These are phyloP conservation scores for Itoplectis maculator DNA, from an alignment of 2,888 invertebrate species.

Conservation along the genomic window DNA sequence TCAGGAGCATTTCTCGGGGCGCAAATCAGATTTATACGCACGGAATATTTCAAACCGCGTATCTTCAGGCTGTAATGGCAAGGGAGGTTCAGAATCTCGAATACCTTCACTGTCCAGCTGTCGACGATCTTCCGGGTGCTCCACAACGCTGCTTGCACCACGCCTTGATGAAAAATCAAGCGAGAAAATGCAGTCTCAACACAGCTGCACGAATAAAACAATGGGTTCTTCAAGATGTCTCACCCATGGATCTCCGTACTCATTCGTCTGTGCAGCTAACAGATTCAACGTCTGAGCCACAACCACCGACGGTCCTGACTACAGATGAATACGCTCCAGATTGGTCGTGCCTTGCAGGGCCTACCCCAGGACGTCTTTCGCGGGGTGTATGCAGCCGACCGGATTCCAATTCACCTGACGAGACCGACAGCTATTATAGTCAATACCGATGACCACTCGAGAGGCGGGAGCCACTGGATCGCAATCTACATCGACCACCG, in stretches of 20 bases:
- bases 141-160: neutral
- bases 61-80: neutral
- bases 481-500: too few species aligned
- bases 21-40: neutral
- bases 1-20: neutral
- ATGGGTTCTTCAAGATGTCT: neutral
- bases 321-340: too few species aligned
- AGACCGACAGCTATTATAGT: too few species aligned
- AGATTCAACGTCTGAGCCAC: too few species aligned
- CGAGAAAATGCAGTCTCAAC: neutral
- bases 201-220: neutral
- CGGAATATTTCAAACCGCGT: neutral
- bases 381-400: too few species aligned
- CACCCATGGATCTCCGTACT: neutral
- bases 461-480: too few species aligned
- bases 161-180: neutral
- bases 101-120: neutral
- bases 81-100: neutral
- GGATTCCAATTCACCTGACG: too few species aligned
- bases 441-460: too few species aligned
- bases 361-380: too few species aligned
- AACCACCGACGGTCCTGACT: too few species aligned
- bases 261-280: too few species aligned
- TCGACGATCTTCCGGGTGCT: neutral
- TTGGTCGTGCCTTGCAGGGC: too few species aligned